Evolutionary conservation across 2,797 vertebrate species (phyloP).

Genomic region (Poecilia gillii): DNA sequence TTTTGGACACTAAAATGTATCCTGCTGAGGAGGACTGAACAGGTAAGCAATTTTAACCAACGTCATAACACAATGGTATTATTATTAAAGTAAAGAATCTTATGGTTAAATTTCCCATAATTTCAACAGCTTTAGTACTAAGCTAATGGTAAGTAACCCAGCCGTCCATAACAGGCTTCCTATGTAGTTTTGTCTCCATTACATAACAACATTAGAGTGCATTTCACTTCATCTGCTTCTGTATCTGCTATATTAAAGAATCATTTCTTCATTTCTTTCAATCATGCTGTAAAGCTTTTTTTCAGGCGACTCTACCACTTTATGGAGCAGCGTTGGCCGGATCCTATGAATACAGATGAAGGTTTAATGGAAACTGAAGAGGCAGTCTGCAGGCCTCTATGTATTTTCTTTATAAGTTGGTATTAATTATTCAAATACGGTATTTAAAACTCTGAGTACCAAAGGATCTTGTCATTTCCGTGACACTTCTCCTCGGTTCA

Average conservation of each 20-base stretch:
- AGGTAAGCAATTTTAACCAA: background rate
- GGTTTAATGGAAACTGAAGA: background rate
- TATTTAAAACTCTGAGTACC: background rate
- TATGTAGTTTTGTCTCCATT: background rate
- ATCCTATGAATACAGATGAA: constrained; percentile 6
- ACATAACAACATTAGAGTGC: background rate
- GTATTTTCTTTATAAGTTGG: background rate
- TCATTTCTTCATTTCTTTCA: background rate
- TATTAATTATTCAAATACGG: background rate
- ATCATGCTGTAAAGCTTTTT: background rate
- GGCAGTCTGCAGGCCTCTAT: background rate
- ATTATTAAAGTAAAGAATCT: background rate
- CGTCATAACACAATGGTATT: background rate
- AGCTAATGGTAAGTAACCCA: background rate
- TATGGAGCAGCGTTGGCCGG: background rate
- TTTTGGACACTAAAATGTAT: background rate
- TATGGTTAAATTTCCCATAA: background rate
- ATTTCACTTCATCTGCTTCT: background rate
- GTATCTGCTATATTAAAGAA: background rate
- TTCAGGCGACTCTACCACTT: constrained; percentile 15
- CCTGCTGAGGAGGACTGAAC: background rate
- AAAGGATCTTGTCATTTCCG: background rate
- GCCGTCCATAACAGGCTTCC: background rate
- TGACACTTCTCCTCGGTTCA: background rate
- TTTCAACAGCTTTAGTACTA: background rate